Base-by-base conservation (phyloP, 2,888 invertebrate species). In the Andrena dorsata region DNA sequence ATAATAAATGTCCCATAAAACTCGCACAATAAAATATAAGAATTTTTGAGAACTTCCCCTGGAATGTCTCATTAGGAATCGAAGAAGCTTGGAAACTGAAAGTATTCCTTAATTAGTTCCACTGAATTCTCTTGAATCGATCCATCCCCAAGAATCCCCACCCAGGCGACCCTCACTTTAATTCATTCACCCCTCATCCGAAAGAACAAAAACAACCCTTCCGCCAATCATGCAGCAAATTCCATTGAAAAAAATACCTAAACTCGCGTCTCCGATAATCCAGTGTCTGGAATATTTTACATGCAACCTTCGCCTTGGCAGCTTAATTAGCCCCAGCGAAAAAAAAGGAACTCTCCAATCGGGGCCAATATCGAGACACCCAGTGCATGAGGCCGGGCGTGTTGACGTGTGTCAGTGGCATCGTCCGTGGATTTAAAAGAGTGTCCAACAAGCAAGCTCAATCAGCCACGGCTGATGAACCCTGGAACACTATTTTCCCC, bases 391-490 rank as follows among this genome's bases (percentile, higher is more conserved):
- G 56, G 23, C 26, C 56, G 23, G 35, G n/a, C 28, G 23, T 2
- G 23, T 26, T 10, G 35, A 4, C 8, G n/a, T 20, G 47, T 20
- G 26, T 26, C n/a, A 5, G 60, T 20, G 10, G 10, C 60, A 1
- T 16, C 32, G 20, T n/a, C 74, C 35, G 8, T n/a, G 32, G 60
- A 71, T 80, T 80, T 51, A 80, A 71, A 80, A 79, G 30, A 70
- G 83, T 65, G 60, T 56, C 64, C 53, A 65, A 71, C 76, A 76
- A 61, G 60, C 84, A 30, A 28, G 86, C 69, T 73, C 80, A 47
- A 85, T 80, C 84, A 83, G 72, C 76, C 69, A 84, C 86, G 85
- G 86, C 70, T 85, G 85, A 86, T 76, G 86, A 85, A 85, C 86
- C 76, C 76, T 56, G 69, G 63, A 70, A 65, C 69, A 74, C 61